Conservation (phyloP, 2,113 vertebrate species). For the Microtus richardsoni region DNA sequence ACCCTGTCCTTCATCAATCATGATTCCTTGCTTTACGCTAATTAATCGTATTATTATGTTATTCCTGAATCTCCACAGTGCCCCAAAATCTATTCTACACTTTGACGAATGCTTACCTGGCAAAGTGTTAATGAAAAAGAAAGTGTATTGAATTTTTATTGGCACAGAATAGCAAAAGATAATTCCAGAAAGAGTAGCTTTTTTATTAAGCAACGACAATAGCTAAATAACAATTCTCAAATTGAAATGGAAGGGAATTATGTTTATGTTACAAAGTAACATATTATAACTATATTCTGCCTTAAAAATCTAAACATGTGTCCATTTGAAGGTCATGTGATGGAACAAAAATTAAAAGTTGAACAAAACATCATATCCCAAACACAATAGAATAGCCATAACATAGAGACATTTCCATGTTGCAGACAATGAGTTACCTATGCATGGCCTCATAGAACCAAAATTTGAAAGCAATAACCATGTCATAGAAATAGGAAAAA, state of each 20-base stretch:
- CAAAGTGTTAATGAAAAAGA: background rate
- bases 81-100: conserved; percentile 43
- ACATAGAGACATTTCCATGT: background rate
- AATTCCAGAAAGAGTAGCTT: conserved; percentile 13
- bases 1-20: conserved; percentile 42
- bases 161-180: conserved; percentile 40
- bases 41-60: conserved; percentile 21
- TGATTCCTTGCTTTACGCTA: conserved; percentile 6
- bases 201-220: background rate
- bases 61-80: background rate
- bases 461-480: conserved; percentile 23
- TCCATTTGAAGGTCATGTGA: background rate
- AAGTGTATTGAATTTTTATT: conserved; percentile 38
- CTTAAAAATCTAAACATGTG: background rate
- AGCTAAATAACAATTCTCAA: background rate
- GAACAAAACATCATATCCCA: background rate
- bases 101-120: conserved; percentile 23
- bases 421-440: background rate
- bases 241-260: background rate
- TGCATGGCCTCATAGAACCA: background rate
- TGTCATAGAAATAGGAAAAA: background rate
- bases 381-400: background rate
- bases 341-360: background rate
- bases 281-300: background rate
- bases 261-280: background rate